A percentile compares a stretch with the other conserved stretches of the same genome.
Conservation (phyloP, 92 coral and sea anemone species). For the Porites evermanni region DNA sequence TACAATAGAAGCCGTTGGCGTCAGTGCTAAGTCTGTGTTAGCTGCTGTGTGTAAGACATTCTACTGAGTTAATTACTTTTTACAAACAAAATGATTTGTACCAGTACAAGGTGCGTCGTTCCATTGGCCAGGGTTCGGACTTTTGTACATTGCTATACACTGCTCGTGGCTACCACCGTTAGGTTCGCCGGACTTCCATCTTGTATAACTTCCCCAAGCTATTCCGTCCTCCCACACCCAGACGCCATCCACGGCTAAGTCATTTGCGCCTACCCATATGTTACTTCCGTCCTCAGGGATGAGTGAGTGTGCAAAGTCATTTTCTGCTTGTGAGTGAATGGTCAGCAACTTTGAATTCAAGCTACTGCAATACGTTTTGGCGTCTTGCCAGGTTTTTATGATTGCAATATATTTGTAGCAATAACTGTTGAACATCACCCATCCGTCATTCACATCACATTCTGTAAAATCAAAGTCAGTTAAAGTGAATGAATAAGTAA, state of each 20-base stretch:
- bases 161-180: not conserved
- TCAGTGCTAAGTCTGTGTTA: too few relatives aligned
- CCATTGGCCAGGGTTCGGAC: too few relatives aligned
- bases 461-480: not conserved
- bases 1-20: too few relatives aligned
- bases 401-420: not conserved
- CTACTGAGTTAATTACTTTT: too few relatives aligned
- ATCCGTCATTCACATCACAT: not conserved
- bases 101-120: too few relatives aligned
- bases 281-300: not conserved
- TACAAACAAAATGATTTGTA: too few relatives aligned
- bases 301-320: not conserved
- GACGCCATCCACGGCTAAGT: not conserved
- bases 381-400: not conserved
- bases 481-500: too few relatives aligned
- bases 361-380: not conserved
- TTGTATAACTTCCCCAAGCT: not conserved
- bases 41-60: too few relatives aligned
- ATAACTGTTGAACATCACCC: not conserved
- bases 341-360: not conserved
- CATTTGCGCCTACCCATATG: not conserved
- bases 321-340: not conserved
- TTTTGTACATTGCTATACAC: too few relatives aligned
- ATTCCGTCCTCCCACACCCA: slow-evolving; percentile 3
- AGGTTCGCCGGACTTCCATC: not conserved